phyloP scores from a whole-genome alignment of 2,113 vertebrate genomes.

The Scophthalmus maximus region DNA sequence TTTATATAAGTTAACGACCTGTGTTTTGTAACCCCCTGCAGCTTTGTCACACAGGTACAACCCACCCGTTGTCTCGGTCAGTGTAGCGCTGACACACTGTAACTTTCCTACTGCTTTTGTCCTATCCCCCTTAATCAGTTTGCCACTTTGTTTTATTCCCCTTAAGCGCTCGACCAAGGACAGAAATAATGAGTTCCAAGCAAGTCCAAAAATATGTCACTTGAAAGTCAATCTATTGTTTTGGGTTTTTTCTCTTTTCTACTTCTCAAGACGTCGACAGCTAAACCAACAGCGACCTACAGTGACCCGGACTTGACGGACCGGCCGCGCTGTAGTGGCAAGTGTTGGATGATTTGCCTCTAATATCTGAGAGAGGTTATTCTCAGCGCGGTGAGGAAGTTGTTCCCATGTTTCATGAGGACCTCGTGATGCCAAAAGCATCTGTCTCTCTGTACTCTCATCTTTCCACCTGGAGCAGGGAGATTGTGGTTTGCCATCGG shows the following conservation, averaged over 20 bases:
- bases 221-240: background rate
- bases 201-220: background rate
- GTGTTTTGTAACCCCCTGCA: slow-evolving; percentile 5
- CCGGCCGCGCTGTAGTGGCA: background rate
- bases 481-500: slow-evolving; percentile 8
- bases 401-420: slow-evolving; percentile 30
- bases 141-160: slow-evolving; percentile 20
- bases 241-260: background rate
- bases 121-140: slow-evolving; percentile 13
- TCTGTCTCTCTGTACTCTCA: slow-evolving; percentile 15
- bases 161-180: background rate
- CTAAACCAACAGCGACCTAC: background rate
- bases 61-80: background rate
- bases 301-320: background rate
- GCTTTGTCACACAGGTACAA: slow-evolving; percentile 39
- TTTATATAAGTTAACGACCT: slow-evolving; percentile 51
- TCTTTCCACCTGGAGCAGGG: slow-evolving; percentile 12
- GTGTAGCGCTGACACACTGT: slow-evolving; percentile 3
- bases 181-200: background rate
- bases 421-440: slow-evolving; percentile 45
- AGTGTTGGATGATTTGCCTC: background rate
- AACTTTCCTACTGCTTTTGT: slow-evolving; percentile 7
- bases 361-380: slow-evolving; percentile 26
- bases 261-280: background rate
- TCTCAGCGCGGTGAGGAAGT: slow-evolving; percentile 46